phyloP scores from a whole-genome alignment of 2,888 invertebrate species.

The Caenorhabditis sp. region DNA sequence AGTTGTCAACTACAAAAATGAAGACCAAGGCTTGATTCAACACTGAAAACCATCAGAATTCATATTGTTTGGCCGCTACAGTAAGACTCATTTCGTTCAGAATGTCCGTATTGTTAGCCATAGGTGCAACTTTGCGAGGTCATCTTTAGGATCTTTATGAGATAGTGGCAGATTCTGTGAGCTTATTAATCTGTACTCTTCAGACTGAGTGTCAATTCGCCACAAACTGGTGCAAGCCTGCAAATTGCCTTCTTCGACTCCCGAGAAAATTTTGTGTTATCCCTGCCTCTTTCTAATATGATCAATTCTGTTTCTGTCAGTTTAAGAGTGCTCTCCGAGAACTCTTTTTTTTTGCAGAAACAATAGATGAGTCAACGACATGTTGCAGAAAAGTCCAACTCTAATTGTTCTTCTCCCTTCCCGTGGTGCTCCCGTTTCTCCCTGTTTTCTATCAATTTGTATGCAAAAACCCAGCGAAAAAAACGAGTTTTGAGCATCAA shows the following conservation, averaged over 20 bases:
- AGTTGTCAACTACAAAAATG: no score
- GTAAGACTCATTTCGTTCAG: no score
- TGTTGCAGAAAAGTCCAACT: constrained; percentile 38
- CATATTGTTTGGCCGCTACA: no score
- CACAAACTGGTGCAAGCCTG: no score
- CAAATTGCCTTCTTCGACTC: neutral
- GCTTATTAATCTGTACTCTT: no score
- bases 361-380: constrained; percentile 32
- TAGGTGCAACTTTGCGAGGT: no score
- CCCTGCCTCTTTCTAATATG: neutral
- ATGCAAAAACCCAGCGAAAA: constrained; percentile 54
- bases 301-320: neutral
- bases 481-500: constrained; percentile 37
- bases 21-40: no score
- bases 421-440: neutral
- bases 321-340: neutral
- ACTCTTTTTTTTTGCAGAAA: constrained; percentile 23
- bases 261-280: neutral
- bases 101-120: no score
- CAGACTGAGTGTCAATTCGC: no score
- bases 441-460: constrained; percentile 44
- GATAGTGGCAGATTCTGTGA: no score
- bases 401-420: constrained; percentile 15
- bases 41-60: no score
- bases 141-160: no score